Base-by-base conservation (phyloP, 2,113 vertebrate genomes). In the Microtus ochrogaster region DNA sequence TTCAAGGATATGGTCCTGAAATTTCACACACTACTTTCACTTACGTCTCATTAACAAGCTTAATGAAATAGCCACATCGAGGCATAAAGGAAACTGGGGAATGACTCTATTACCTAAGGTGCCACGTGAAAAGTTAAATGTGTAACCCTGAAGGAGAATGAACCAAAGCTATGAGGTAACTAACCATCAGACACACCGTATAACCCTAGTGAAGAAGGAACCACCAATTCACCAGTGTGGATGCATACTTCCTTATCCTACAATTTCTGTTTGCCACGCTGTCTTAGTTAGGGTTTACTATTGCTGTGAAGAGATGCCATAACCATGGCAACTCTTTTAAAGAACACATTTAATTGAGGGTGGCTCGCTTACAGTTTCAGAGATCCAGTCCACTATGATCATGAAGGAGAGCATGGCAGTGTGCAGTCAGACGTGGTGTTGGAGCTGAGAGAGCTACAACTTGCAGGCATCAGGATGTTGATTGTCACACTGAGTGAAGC, bases 21-120 rank as follows among this genome's bases (percentile, higher is more conserved):
- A 1, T 22, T 78, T 30, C 22, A n/a, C 16, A 73, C 41, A 36
- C n/a, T 76, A 92, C 84, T 95, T 96, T 92, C 74, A 78, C 66
- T 83, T 9, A 3, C 19, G 61, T 58, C 52, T 93, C 72, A 73
- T 41, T 61, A 88, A 92, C 2, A 85, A 92, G 61, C 3, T 72
- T 85, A 68, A n/a, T 49, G 24, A 78, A 81, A 77, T 21, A 68
- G 33, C 79, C 39, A 28, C 24, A 61, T 58, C 5, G 52, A 78
- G n/a, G 33, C 28, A 33, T 47, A 36, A 88, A 73, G 39, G 19
- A 84, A 6, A 44, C 28, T 5, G 26, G 61, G 73, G 12, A 91
- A 47, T 13, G 2, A 24, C 19, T 30, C 55, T 49, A 52, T 89
- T 73, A 66, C 49, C 52, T 39, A 82, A 82, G 73, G 44, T 22